phyloP scores from a whole-genome alignment of 2,797 vertebrate genomes.

The Crocidura indochinensis region DNA sequence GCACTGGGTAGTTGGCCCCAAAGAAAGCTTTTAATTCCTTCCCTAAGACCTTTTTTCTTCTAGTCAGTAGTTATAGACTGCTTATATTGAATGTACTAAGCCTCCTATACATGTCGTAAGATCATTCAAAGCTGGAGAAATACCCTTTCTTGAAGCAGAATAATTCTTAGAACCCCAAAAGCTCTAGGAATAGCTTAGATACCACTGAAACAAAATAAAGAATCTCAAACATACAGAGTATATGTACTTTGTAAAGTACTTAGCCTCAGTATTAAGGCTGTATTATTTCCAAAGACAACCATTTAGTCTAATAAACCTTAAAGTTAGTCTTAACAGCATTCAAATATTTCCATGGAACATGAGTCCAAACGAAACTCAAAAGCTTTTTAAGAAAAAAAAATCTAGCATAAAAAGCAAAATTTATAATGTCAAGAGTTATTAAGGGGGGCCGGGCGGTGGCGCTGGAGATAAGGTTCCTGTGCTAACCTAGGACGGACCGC shows the following conservation, averaged over 20 bases:
- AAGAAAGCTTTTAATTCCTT: background rate
- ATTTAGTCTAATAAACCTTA: background rate
- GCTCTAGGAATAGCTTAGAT: background rate
- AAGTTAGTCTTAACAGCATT: background rate
- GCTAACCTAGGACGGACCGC: too few species aligned
- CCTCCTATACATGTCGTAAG: background rate
- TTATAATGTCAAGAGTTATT: background rate
- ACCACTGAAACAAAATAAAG: background rate
- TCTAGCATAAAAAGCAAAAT: background rate
- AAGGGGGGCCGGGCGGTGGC: too few species aligned
- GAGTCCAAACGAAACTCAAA: slow-evolving; percentile 12
- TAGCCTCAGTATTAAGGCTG: background rate
- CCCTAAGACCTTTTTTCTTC: background rate
- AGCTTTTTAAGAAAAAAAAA: slow-evolving; percentile 12
- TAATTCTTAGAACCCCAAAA: background rate
- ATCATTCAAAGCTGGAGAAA: background rate
- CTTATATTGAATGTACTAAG: too few species aligned
- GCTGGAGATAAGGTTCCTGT: too few species aligned
- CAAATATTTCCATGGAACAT: background rate
- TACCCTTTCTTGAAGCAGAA: background rate
- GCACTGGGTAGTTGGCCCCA: background rate
- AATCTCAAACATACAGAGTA: background rate
- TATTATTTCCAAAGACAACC: background rate
- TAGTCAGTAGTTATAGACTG: background rate
- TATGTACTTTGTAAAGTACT: background rate